These are phyloP conservation scores for Pyrrhosoma nymphula DNA, from an alignment of 2,888 invertebrate species.

Conservation along the genomic window DNA sequence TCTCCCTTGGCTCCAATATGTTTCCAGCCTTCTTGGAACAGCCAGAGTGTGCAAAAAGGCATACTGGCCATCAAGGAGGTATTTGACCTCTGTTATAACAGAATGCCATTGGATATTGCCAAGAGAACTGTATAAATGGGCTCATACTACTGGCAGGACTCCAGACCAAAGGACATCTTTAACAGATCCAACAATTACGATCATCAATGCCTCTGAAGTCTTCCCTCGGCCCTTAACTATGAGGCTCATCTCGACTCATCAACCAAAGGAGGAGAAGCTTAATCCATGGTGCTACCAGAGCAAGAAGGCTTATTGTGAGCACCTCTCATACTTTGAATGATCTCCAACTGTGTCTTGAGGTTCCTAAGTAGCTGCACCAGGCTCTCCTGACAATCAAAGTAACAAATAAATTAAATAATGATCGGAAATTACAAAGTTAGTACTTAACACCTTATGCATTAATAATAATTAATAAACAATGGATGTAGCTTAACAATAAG, in stretches of 20 bases:
- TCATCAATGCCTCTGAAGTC: not conserved
- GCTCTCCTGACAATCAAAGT: slow-evolving; percentile 81
- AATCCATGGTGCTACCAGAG: not conserved
- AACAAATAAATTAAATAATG: slow-evolving; percentile 23
- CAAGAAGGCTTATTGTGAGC: not conserved
- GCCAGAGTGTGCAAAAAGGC: not conserved
- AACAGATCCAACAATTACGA: not conserved
- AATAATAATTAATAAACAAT: no score
- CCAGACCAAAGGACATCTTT: not conserved
- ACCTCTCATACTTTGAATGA: slow-evolving; percentile 74
- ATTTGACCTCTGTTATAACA: not conserved
- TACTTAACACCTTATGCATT: no score
- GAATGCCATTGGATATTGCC: not conserved
- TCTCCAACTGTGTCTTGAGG: slow-evolving; percentile 83
- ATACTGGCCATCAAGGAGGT: not conserved
- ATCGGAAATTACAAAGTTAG: not conserved
- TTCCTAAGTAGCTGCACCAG: slow-evolving; percentile 84
- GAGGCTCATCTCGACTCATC: not conserved
- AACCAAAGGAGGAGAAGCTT: not conserved
- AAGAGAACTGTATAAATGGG: not conserved
- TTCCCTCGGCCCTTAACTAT: not conserved
- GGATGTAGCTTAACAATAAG: no score
- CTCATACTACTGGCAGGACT: not conserved
- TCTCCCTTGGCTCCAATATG: not conserved
- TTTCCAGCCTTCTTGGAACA: not conserved